Evolutionary conservation across 1,140 invertebrate species (phyloP).

Genomic region (Zaprionus nigranus): DNA sequence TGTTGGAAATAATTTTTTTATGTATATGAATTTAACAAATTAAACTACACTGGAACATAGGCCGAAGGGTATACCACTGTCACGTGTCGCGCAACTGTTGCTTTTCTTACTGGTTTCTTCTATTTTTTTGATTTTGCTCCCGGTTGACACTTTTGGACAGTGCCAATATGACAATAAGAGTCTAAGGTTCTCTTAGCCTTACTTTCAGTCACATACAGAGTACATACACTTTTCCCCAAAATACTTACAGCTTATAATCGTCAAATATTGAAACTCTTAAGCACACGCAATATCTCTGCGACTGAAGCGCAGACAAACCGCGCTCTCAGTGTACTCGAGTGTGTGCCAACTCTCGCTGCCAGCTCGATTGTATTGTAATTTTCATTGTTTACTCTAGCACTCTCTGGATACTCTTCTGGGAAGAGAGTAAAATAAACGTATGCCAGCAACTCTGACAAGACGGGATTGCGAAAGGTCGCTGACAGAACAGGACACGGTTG

Average conservation of each 20-base stretch:
- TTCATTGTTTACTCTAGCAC: slow-evolving; percentile 67
- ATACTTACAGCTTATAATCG: slow-evolving; percentile 61
- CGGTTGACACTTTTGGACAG: too few relatives aligned
- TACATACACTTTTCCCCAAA: not conserved
- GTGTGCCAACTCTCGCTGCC: slow-evolving; percentile 45
- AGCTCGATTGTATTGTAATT: slow-evolving; percentile 77
- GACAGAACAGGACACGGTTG: slow-evolving; percentile 1
- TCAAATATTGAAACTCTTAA: slow-evolving; percentile 70
- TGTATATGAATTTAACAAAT: too few relatives aligned
- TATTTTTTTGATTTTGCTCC: too few relatives aligned
- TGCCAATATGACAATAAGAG: too few relatives aligned
- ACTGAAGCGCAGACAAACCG: slow-evolving; percentile 13
- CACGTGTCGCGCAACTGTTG: too few relatives aligned
- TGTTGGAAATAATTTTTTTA: too few relatives aligned
- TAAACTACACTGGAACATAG: too few relatives aligned
- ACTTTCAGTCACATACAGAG: not conserved
- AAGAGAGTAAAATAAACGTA: slow-evolving; percentile 57
- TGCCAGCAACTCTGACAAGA: slow-evolving; percentile 38
- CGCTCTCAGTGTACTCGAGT: slow-evolving; percentile 55
- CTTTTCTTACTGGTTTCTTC: too few relatives aligned
- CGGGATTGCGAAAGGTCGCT: not conserved
- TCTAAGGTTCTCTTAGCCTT: too few relatives aligned
- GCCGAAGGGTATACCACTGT: too few relatives aligned
- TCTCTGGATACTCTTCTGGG: slow-evolving; percentile 26
- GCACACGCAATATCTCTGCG: too few relatives aligned